Evolutionary conservation across 2,113 vertebrate genomes (phyloP).

Genomic region (Oreocharis arfaki): DNA sequence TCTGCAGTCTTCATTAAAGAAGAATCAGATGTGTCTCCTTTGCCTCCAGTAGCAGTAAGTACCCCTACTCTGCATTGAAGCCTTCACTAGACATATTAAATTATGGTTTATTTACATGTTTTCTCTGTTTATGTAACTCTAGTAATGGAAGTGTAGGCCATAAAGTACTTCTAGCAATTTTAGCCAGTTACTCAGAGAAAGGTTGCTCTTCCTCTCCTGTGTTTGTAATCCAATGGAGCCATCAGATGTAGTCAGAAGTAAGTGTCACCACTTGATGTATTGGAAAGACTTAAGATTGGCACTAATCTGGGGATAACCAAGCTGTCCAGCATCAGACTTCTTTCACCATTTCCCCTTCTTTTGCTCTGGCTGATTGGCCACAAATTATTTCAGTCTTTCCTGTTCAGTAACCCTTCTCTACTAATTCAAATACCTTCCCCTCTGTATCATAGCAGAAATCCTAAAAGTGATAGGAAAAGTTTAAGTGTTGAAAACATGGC

Average conservation of each 20-base stretch:
- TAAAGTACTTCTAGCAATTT: neutral
- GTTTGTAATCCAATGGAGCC: neutral
- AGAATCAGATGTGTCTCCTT: conserved; percentile 29
- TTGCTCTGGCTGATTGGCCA: neutral
- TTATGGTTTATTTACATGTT: neutral
- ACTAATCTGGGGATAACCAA: neutral
- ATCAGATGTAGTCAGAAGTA: neutral
- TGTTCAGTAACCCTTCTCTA: neutral
- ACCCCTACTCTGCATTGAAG: neutral
- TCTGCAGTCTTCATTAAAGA: conserved; percentile 41
- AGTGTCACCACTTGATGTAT: neutral
- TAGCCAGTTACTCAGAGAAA: neutral
- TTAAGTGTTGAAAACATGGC: neutral
- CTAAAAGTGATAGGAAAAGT: neutral
- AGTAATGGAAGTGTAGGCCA: neutral
- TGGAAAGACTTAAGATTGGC: neutral
- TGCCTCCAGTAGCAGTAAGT: neutral
- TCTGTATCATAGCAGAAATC: neutral
- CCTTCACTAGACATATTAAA: neutral
- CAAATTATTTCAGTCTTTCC: neutral
- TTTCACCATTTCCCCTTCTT: neutral
- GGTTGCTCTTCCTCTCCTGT: neutral
- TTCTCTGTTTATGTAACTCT: neutral
- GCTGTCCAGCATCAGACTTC: neutral
- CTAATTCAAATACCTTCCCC: neutral